These are phyloP conservation scores for Habroteleia sp. DNA, from an alignment of 2,888 invertebrate genomes.

Conservation along the genomic window DNA sequence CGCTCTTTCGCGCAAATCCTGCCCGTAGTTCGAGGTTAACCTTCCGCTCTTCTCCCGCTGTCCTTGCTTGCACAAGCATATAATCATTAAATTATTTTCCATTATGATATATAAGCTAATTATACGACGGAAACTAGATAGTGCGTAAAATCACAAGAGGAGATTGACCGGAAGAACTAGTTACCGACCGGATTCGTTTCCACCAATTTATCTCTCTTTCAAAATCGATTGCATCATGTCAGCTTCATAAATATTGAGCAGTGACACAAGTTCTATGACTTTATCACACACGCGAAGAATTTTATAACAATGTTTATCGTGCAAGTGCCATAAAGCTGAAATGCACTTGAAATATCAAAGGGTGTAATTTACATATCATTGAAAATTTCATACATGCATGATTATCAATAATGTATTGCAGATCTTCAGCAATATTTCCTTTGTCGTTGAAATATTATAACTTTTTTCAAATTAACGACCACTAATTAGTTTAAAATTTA, in stretches of 20 bases:
- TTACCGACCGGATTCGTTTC: slow-evolving; percentile 60
- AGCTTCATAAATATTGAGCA: slow-evolving; percentile 56
- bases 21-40: slow-evolving; percentile 30
- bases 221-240: slow-evolving; percentile 53
- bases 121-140: slow-evolving; percentile 74
- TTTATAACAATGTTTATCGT: slow-evolving; percentile 42
- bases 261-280: slow-evolving; percentile 46
- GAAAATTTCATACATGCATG: slow-evolving; percentile 18
- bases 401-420: slow-evolving; percentile 27
- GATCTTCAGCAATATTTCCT: no score
- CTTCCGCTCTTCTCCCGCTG: slow-evolving; percentile 28
- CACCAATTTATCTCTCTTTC: slow-evolving; percentile 51
- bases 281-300: slow-evolving; percentile 36
- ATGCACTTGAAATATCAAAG: slow-evolving; percentile 36
- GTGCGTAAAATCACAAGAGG: slow-evolving; percentile 51
- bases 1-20: slow-evolving; percentile 37
- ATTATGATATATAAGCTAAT: slow-evolving; percentile 72
- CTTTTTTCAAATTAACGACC: no score
- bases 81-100: slow-evolving; percentile 73
- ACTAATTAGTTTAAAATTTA: no score
- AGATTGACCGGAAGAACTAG: slow-evolving; percentile 70
- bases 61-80: slow-evolving; percentile 41
- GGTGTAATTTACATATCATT: slow-evolving; percentile 31
- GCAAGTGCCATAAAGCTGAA: slow-evolving; percentile 9
- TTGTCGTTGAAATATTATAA: no score